Base-by-base conservation (phyloP, 2,113 vertebrate species). In the Actenoides hombroni region DNA sequence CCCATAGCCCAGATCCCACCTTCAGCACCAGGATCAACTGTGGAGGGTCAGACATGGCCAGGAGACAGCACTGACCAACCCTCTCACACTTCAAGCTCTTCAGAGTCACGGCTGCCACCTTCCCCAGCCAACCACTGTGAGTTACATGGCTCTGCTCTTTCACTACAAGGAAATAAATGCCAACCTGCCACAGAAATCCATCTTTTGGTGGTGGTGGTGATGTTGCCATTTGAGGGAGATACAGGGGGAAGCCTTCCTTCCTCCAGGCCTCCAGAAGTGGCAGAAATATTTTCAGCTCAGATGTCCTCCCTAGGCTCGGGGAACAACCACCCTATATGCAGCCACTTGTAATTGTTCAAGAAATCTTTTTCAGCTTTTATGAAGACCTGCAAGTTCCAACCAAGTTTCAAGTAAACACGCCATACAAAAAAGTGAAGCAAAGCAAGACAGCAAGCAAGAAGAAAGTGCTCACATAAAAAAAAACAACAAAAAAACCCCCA, bases 71-170 rank as follows among this genome's bases (percentile, higher is more conserved):
- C 31, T n/a, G 20, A 53, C 42, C 42, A 6, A 16, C 1, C 11
- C 46, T 31, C 19, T 1, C 2, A 0, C 26, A 64, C 53, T 29
- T 33, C 61, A 53, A 35, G 46, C 53, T 64, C 25, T 21, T 46
- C 64, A 51, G 19, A 2, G 4, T 23, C 12, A 9, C 0, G 0
- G 26, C 64, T 24, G 7, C 4, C 51, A 21, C 29, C 6, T 46
- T 26, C 44, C 26, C 61, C 87, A 46, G 0, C 3, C 65, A 68
- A 40, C 21, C 0, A 0, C 39, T 26, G 17, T 0, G 0, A 64
- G 31, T 17, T 57, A 13, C 8, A 8, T 5, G 12, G 13, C 35
- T 77, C 54, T 65, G 37, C 70, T 84, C 12, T 56, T 42, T 44
- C 14, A 7, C 53, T 60, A 18, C 54, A 46, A 21, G 11, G 60